These are phyloP conservation scores for Bos indicus DNA, from an alignment of 2,113 vertebrate species.

Conservation along the genomic window DNA sequence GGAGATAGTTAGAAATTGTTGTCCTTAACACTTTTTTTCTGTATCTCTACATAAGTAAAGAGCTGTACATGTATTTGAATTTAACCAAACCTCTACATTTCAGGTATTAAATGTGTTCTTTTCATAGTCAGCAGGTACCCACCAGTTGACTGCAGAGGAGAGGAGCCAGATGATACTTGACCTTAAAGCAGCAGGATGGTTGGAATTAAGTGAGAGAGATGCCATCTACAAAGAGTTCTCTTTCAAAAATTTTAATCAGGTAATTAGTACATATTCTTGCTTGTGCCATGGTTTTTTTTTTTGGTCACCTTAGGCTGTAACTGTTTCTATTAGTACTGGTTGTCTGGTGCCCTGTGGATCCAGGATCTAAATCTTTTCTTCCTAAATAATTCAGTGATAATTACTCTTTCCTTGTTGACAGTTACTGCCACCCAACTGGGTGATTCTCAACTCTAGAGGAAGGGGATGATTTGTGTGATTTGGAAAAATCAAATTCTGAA, in stretches of 20 bases:
- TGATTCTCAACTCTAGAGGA: background rate
- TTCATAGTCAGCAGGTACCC: conserved; percentile 86
- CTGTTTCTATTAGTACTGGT: background rate
- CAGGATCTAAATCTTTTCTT: background rate
- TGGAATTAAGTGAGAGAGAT: conserved; percentile 87
- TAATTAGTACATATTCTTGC: conserved; percentile 55
- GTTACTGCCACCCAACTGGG: background rate
- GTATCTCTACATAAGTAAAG: background rate
- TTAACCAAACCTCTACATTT: background rate
- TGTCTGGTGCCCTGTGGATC: background rate
- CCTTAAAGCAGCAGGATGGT: conserved; percentile 91
- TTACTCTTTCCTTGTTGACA: background rate
- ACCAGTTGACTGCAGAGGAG: conserved; percentile 88
- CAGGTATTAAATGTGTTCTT: conserved; percentile 19
- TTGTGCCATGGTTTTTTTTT: background rate
- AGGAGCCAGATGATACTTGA: conserved; percentile 86
- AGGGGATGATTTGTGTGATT: background rate
- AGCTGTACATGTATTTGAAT: background rate
- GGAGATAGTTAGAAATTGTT: background rate
- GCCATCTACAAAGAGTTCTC: conserved; percentile 96
- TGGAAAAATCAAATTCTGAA: conserved; percentile 35
- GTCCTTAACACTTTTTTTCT: background rate
- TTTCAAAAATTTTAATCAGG: conserved; percentile 97
- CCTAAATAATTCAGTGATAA: background rate
- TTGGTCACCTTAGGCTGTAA: background rate